Conservation (phyloP, 2,888 invertebrate species). For the Limnephilus rhombicus region DNA sequence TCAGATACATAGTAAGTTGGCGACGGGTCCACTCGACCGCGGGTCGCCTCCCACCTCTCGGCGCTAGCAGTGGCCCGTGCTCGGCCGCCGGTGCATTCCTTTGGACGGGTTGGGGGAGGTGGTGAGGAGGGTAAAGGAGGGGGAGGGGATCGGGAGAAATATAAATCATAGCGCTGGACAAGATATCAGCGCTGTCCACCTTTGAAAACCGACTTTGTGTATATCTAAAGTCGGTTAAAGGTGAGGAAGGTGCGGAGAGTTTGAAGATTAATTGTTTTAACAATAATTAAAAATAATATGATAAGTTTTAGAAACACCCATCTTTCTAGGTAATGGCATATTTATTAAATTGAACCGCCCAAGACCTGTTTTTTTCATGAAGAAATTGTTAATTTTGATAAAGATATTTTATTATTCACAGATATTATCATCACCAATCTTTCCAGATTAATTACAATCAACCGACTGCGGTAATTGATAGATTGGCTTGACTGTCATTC, state of each 20-base stretch:
- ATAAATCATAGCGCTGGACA: constrained; percentile 57
- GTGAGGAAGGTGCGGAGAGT: neutral
- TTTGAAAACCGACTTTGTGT: constrained; percentile 56
- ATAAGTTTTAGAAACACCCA: no score
- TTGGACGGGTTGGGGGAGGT: neutral
- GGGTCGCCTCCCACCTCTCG: constrained; percentile 5
- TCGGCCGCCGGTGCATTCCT: constrained; percentile 12
- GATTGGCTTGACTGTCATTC: no score
- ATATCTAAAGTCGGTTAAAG: constrained; percentile 27
- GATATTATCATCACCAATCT: no score
- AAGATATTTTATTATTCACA: no score
- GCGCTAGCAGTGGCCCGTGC: neutral
- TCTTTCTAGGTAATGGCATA: no score
- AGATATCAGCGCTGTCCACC: constrained; percentile 54
- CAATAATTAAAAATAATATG: no score
- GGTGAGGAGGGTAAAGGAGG: neutral
- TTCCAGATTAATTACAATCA: no score
- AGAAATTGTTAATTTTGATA: no score
- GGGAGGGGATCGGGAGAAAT: neutral
- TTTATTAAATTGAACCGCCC: no score
- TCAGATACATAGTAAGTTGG: constrained; percentile 26
- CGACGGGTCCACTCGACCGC: constrained; percentile 34
- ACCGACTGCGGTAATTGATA: no score
- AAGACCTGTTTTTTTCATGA: no score
- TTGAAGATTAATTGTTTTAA: neutral